phyloP scores from a whole-genome alignment of 2,888 invertebrate genomes.

The Geophilus truncorum region DNA sequence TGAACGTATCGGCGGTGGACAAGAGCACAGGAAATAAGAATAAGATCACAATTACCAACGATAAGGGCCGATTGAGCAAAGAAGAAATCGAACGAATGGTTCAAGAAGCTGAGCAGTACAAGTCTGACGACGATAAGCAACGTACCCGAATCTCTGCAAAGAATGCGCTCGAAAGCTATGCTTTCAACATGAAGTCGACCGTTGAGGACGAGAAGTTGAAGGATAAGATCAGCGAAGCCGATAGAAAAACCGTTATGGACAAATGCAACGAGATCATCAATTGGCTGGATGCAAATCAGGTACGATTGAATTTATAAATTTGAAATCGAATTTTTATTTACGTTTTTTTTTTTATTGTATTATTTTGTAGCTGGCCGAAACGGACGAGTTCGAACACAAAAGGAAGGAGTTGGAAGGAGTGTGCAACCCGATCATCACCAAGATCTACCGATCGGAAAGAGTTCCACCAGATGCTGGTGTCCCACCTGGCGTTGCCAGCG shows the following conservation, averaged over 20 bases:
- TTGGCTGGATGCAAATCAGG: too few relatives aligned
- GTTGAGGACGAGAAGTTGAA: constrained; percentile 90
- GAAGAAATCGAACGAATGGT: constrained; percentile 75
- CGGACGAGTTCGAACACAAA: too few relatives aligned
- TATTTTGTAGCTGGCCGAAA: too few relatives aligned
- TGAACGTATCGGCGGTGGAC: constrained; percentile 89
- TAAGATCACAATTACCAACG: constrained; percentile 86
- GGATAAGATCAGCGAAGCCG: constrained; percentile 77
- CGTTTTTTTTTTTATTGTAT: too few relatives aligned
- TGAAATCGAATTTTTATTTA: too few relatives aligned
- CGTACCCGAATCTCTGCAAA: constrained; percentile 64
- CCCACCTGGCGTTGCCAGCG: too few relatives aligned
- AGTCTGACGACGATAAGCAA: constrained; percentile 57
- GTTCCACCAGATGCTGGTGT: too few relatives aligned
- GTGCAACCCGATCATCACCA: too few relatives aligned
- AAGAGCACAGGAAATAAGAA: constrained; percentile 88
- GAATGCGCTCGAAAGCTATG: constrained; percentile 82
- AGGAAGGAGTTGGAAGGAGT: too few relatives aligned
- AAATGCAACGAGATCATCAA: constrained; percentile 64
- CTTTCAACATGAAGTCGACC: constrained; percentile 87
- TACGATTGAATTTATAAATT: too few relatives aligned
- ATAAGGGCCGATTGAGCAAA: constrained; percentile 86
- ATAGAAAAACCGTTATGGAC: constrained; percentile 72
- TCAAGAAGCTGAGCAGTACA: constrained; percentile 84
- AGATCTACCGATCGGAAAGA: too few relatives aligned